Conservation (phyloP, 37 sponge, comb jelly and placozoan species). For the Eunapius fragilis region DNA sequence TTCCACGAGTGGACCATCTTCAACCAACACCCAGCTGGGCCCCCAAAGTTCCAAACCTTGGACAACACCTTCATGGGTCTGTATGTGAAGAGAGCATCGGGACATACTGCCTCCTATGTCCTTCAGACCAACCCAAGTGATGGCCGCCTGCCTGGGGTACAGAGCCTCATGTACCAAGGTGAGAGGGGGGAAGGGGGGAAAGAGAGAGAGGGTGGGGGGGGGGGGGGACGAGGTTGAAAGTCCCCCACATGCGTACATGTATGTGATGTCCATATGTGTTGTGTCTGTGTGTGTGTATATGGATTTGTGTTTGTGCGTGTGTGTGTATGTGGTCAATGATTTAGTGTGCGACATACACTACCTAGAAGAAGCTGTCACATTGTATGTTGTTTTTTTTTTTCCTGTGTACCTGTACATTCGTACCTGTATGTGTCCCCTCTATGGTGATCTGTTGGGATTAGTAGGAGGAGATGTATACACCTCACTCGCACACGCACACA, state of each 20-base stretch:
- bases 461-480: background rate
- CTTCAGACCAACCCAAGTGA: conserved; percentile 15
- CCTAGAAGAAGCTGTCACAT: too few species aligned
- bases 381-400: too few species aligned
- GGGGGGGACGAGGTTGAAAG: too few species aligned
- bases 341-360: too few species aligned
- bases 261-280: too few species aligned
- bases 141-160: conserved; percentile 3
- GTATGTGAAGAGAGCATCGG: background rate
- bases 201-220: too few species aligned
- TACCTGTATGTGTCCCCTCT: too few species aligned
- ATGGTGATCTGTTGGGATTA: too few species aligned
- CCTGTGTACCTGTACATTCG: too few species aligned
- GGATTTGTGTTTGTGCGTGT: background rate
- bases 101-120: background rate
- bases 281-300: too few species aligned
- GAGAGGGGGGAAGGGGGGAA: background rate
- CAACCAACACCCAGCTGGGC: conserved; percentile 45
- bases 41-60: conserved; percentile 21
- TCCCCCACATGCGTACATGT: too few species aligned
- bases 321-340: background rate
- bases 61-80: conserved; percentile 29
- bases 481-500: background rate
- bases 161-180: conserved; percentile 5
- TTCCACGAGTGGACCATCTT: conserved; percentile 44